Evolutionary conservation across 2,888 invertebrate species (phyloP).

Genomic region (Philonicus albiceps): DNA sequence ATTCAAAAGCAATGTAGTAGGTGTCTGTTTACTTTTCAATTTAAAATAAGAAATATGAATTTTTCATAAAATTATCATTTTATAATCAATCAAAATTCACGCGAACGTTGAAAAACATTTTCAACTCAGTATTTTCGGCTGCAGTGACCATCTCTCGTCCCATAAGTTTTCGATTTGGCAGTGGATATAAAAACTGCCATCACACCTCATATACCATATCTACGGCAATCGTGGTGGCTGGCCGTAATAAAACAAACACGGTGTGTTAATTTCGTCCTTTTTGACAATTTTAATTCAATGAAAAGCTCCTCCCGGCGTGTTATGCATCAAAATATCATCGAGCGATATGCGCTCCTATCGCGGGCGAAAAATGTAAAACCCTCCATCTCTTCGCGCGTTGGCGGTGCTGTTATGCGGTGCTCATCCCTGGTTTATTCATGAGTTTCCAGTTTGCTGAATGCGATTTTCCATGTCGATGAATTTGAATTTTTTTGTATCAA

Average conservation of each 20-base stretch:
- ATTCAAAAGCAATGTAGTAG: no score
- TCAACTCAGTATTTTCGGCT: neutral
- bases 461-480: slow-evolving; percentile 36
- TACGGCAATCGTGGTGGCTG: neutral
- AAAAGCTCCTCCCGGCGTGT: neutral
- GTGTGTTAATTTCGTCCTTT: neutral
- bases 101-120: neutral
- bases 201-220: neutral
- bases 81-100: neutral
- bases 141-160: neutral
- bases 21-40: no score
- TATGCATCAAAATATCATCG: neutral
- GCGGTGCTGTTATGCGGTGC: neutral
- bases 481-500: slow-evolving; percentile 40
- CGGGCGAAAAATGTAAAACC: neutral
- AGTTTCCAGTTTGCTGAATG: slow-evolving; percentile 28
- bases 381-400: neutral
- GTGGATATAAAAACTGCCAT: neutral
- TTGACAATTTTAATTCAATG: slow-evolving; percentile 28
- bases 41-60: no score
- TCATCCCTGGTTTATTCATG: slow-evolving; percentile 22
- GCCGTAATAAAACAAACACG: neutral
- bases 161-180: neutral
- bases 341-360: neutral
- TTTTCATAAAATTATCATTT: neutral